These are phyloP conservation scores for Galeopsomyia nigrocyanea DNA, from an alignment of 2,888 invertebrate genomes.

Conservation along the genomic window DNA sequence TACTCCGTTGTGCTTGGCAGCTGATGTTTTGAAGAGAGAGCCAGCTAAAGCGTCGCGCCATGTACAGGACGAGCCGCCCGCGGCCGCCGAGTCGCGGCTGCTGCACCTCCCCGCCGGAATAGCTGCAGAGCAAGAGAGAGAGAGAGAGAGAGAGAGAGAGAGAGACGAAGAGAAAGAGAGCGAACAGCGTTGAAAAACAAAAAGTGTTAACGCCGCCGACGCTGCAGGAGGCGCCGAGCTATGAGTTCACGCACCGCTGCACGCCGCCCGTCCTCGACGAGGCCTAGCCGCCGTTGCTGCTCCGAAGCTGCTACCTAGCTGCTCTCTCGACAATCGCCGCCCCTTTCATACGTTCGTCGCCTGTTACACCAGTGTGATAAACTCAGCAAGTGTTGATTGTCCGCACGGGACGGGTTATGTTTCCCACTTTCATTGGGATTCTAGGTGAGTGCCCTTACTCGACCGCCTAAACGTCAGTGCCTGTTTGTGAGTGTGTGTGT, in stretches of 20 bases:
- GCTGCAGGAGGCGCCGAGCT: conserved; percentile 20
- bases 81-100: not conserved
- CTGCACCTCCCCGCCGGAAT: not conserved
- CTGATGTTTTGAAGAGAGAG: not conserved
- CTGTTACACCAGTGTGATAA: not conserved
- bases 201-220: not conserved
- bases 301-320: not conserved
- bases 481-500: too few species aligned
- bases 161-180: conserved; percentile 6
- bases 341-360: not conserved
- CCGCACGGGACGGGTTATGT: conserved; percentile 73
- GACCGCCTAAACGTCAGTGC: not conserved
- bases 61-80: not conserved
- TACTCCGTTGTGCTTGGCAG: not conserved
- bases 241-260: conserved; percentile 33
- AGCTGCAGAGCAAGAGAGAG: too few species aligned
- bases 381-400: conserved; percentile 10
- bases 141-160: not conserved
- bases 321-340: not conserved
- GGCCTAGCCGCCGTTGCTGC: not conserved
- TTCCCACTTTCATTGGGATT: conserved; percentile 81
- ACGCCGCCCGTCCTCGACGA: conserved; percentile 17
- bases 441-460: conserved; percentile 71
- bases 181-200: not conserved
- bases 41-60: not conserved